Base-by-base conservation (phyloP, 2,888 invertebrate genomes). In the Bombylius major region DNA sequence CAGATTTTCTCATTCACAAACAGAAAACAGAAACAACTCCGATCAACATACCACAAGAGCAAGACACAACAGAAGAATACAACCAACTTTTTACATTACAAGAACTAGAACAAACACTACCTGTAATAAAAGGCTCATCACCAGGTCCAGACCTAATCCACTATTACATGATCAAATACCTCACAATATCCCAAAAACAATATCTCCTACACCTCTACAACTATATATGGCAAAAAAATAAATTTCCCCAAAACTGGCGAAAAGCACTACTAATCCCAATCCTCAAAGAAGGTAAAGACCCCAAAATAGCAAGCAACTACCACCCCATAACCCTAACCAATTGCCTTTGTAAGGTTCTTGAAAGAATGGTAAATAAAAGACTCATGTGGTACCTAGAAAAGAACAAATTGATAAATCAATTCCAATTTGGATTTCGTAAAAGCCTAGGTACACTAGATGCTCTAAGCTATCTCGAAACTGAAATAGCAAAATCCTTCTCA, bases 361-460 rank as follows among this genome's bases (percentile, higher is more conserved):
- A 50, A 55, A 45, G 46, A 33, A 55, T 55, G 31, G 46, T 55
- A 12, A 55, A 46, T 36, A 50, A 51, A 45, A 32, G 55, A 39
- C 32, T 55, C 5, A 6, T n/a, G 5, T 55, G 51, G 47, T 51
- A 31, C 11, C 32, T 23, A 32, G 47, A 55, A 39, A 33, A 46
- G 14, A 47, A 51, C 8, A 39, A 47, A 9, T 34, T 13, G 33
- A 11, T 54, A n/a, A 49, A 39, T n/a, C 8, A 12, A 47, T 42
- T 5, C 5, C 47, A 47, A 47, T 53, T 31, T n/a, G 36, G 39
- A 13, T 53, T 47, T 34, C 32, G 49, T 7, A 33, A 49, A 49
- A 5, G 33, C 2, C 4, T 13, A 8, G 33, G 48, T 2, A 48
- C 48, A 12, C 2, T 6, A 6, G 48, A 49, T 32, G 49, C 49